Percentiles rank a stretch among this genome's conserved stretches.
These are phyloP conservation scores for Theristus sp. DNA, from an alignment of 2,888 invertebrate genomes.

Conservation along the genomic window DNA sequence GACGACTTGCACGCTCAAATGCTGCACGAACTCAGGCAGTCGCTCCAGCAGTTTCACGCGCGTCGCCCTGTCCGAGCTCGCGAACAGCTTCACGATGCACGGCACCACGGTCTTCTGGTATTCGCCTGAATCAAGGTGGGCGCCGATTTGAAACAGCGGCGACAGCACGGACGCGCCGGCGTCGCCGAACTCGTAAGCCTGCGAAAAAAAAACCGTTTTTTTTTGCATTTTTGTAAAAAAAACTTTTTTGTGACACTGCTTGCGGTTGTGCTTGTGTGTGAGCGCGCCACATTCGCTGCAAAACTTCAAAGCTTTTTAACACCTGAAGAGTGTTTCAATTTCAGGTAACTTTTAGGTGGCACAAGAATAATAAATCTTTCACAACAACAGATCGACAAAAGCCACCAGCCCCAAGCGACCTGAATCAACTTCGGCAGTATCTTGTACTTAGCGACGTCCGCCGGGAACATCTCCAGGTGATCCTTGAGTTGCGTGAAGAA, in stretches of 20 bases:
- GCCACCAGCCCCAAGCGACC: constrained; percentile 7
- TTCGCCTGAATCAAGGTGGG: constrained; percentile 66
- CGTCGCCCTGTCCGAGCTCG: constrained; percentile 83
- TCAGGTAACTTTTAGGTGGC: background rate
- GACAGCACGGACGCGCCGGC: constrained; percentile 83
- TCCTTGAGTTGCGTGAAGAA: constrained; percentile 71
- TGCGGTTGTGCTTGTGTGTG: background rate
- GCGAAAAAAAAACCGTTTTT: constrained; percentile 29
- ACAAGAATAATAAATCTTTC: too few species aligned
- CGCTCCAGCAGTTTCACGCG: constrained; percentile 79
- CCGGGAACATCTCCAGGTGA: constrained; percentile 73
- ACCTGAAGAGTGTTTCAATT: too few species aligned
- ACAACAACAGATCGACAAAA: background rate
- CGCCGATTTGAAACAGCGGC: constrained; percentile 77
- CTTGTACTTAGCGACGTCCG: constrained; percentile 75
- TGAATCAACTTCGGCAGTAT: constrained; percentile 67
- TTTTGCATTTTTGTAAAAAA: too few species aligned
- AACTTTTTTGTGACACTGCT: too few species aligned
- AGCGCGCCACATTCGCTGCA: background rate
- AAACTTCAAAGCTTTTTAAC: too few species aligned
- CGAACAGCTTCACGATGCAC: constrained; percentile 85
- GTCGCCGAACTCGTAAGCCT: constrained; percentile 90
- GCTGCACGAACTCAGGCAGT: constrained; percentile 57
- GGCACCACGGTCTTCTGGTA: constrained; percentile 69
- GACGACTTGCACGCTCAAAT: constrained; percentile 44